Evolutionary conservation across 2,888 invertebrate species (phyloP), one percentile per base, ranked within the genome.

Genomic region (Acrobasis suavella): DNA sequence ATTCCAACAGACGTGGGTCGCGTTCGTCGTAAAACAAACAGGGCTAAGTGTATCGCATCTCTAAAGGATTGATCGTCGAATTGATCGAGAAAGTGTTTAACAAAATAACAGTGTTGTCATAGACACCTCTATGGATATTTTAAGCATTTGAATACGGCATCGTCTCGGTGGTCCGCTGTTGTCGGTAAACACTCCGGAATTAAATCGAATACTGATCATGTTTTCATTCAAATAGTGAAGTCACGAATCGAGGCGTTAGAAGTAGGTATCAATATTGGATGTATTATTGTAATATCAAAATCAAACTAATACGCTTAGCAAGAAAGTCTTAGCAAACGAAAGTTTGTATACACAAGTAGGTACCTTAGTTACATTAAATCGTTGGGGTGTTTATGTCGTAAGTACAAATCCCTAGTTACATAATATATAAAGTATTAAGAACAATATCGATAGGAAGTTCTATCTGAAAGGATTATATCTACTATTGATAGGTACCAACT

Each of bases 111-210:
- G 66, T 74, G 73, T 70, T 73, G 80, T 76, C 73, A 82, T 79
- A 76, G 78, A 82, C 73, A 81, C 75, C 70, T 73, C 69, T 67
- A 65, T 71, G 66, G 69, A 73, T 74, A 72, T 76, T 72, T 72
- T 69, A 72, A 70, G 67, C 59, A 65, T 64, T 60, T 62, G 67
- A 39, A 62, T 58, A 64, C 9, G 42, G 56, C 65, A 51, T 65
- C 72, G 65, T 64, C 66, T 71, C 72, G 87, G 86, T 86, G 89
- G 87, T 86, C 87, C 70, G 55, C 42, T 80, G 76, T 81, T 82
- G 75, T 81, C 71, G 71, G 69, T 80, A 83, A 86, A 85, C 81
- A 86, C 78, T 64, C 52, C 2, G 61, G 37, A 54, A 54, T 55
- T 49, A 54, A 62, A 68, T 66, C 67, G 67, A 67, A 67, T 64